Evolutionary conservation across 2,113 vertebrate genomes (phyloP).

Genomic region (Burhinus oedicnemus): DNA sequence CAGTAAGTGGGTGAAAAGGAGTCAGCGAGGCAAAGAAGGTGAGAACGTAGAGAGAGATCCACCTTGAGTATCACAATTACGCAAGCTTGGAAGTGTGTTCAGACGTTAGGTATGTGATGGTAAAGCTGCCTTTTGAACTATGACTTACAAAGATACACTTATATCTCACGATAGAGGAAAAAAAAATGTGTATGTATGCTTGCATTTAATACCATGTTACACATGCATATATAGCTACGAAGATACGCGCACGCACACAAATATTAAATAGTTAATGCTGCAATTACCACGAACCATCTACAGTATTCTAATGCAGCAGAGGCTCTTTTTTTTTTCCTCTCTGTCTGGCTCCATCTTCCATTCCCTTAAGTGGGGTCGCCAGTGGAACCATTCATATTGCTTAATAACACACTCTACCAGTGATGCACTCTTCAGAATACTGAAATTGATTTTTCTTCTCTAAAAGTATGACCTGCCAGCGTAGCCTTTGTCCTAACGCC

Average conservation of each 20-base stretch:
- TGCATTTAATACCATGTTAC: background rate
- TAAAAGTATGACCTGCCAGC: background rate
- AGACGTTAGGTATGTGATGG: background rate
- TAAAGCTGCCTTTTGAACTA: background rate
- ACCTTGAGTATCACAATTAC: background rate
- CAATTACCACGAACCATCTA: background rate
- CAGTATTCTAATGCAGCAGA: background rate
- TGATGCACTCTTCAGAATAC: background rate
- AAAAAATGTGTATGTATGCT: background rate
- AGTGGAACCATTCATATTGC: background rate
- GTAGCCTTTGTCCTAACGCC: constrained; percentile 18
- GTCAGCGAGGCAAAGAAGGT: background rate
- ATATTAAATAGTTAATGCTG: background rate
- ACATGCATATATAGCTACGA: background rate
- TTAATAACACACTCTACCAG: constrained; percentile 20
- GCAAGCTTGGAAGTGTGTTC: background rate
- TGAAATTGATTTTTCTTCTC: constrained; percentile 41
- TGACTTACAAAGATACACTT: background rate
- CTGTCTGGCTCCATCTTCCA: background rate
- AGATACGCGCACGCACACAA: background rate
- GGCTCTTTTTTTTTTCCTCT: accelerated
- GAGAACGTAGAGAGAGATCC: background rate
- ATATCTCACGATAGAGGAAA: accelerated
- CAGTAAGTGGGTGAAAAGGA: background rate
- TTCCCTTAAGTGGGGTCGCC: background rate